Evolutionary conservation across 2,888 invertebrate genomes (phyloP), one percentile per base, ranked within the genome.

Genomic region (Hypomecis punctinalis): DNA sequence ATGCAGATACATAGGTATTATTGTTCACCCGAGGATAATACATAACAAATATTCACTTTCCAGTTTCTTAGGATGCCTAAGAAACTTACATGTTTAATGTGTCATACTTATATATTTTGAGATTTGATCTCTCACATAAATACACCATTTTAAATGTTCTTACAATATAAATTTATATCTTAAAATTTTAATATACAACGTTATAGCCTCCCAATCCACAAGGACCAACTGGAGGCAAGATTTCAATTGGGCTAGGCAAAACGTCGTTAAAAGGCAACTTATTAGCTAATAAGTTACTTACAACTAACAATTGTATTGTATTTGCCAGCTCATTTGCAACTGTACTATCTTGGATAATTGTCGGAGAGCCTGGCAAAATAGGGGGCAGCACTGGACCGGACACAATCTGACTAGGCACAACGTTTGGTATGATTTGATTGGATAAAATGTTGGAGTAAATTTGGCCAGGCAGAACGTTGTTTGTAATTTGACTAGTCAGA

Each of bases 241-340:
- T 54, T 0, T 81, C 79, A 5, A 78, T 6, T 0, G 69, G 71
- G 0, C 61, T 66, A 0, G 78, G 81, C 0, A 80, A 40, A 0
- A 78, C 40, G 0, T 80, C 80, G 0, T 72, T 73, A 5, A 77
- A 69, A 0, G 76, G 75, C 39, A 91, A 64, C 0, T 86, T 88
- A 45, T 82, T 86, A 54, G 88, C 85, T 0, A 91, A 62, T 1
- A 91, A 68, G 56, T 86, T 91, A 72, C 89, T 89, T 0, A 91
- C 91, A 0, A 91, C 84, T 0, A 91, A 60, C 23, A 91, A 71
- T 49, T 91, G 91, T 5, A 91, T 69, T 0, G 89, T 85, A 66
- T 91, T 90, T 0, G 90, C 91, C 36, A 91, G 61, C 52, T 85
- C 91, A 53, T 85, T 90, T 0, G 90, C 89, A 0, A 91, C 89